phyloP scores from a whole-genome alignment of 2,797 vertebrate genomes.

The Pempheris klunzingeri region DNA sequence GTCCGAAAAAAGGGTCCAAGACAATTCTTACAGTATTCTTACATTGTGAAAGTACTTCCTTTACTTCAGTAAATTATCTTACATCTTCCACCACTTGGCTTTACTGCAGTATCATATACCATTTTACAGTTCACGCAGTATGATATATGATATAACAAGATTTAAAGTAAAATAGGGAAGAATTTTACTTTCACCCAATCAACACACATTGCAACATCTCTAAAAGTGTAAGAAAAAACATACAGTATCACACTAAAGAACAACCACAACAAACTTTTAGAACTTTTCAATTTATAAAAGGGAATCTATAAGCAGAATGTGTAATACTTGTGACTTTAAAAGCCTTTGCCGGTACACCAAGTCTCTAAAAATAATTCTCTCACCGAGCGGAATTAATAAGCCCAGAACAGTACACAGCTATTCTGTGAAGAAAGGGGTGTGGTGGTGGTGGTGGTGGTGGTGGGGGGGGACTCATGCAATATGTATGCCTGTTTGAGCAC shows the following conservation, averaged over 20 bases:
- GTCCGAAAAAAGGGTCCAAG: background rate
- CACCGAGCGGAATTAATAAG: conserved; percentile 86
- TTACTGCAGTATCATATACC: background rate
- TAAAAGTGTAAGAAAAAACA: conserved; percentile 15
- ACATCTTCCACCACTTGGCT: background rate
- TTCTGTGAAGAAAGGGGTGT: conserved; percentile 84
- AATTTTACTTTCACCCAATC: conserved; percentile 10
- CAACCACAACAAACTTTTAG: conserved; percentile 68
- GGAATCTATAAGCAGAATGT: conserved; percentile 79
- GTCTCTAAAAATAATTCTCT: conserved; percentile 87
- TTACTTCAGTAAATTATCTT: background rate
- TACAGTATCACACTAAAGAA: conserved; percentile 25
- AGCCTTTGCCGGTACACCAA: conserved; percentile 82
- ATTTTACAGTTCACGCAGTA: background rate
- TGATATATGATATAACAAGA: background rate
- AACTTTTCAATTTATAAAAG: conserved; percentile 79
- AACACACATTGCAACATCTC: conserved; percentile 10
- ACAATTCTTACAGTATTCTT: background rate
- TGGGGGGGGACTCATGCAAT: conserved; percentile 81
- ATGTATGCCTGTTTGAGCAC: conserved; percentile 85
- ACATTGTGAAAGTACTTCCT: background rate
- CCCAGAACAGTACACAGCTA: conserved; percentile 84
- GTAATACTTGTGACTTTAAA: conserved; percentile 84
- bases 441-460: conserved; percentile 58
- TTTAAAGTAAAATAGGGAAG: background rate